Evolutionary conservation across 2,888 invertebrate species (phyloP).

Genomic region (Erannis defoliaria): DNA sequence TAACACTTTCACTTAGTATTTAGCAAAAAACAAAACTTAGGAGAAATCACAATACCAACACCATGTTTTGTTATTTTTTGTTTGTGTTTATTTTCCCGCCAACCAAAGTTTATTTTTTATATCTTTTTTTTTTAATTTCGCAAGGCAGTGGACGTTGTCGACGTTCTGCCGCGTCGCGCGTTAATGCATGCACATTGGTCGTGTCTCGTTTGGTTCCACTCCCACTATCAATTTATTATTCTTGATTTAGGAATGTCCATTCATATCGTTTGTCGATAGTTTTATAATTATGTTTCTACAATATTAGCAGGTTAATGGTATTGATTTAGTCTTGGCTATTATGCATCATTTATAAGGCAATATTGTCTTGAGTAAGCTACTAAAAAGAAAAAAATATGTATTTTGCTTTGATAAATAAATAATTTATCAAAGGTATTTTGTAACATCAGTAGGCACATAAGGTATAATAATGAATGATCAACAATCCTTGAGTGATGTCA

Average conservation of each 20-base stretch:
- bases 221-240: conserved; percentile 49
- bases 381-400: too few relatives aligned
- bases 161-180: conserved; percentile 36
- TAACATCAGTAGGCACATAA: too few relatives aligned
- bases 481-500: too few relatives aligned
- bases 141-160: conserved; percentile 23
- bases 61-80: conserved; percentile 42
- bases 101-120: conserved; percentile 33
- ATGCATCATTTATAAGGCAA: too few relatives aligned
- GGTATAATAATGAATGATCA: too few relatives aligned
- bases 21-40: conserved; percentile 23
- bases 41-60: conserved; percentile 37
- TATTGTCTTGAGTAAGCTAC: too few relatives aligned
- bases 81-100: conserved; percentile 27
- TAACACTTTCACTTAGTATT: conserved; percentile 32
- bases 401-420: too few relatives aligned
- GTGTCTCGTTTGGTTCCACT: conserved; percentile 35
- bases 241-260: conserved; percentile 58
- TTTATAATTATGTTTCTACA: background rate
- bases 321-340: too few relatives aligned
- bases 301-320: background rate
- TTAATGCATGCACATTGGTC: conserved; percentile 63
- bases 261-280: conserved; percentile 25
- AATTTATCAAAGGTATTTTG: too few relatives aligned
- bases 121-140: conserved; percentile 35